phyloP scores from a whole-genome alignment of 2,888 invertebrate genomes.

The Cacoxenus indagator region DNA sequence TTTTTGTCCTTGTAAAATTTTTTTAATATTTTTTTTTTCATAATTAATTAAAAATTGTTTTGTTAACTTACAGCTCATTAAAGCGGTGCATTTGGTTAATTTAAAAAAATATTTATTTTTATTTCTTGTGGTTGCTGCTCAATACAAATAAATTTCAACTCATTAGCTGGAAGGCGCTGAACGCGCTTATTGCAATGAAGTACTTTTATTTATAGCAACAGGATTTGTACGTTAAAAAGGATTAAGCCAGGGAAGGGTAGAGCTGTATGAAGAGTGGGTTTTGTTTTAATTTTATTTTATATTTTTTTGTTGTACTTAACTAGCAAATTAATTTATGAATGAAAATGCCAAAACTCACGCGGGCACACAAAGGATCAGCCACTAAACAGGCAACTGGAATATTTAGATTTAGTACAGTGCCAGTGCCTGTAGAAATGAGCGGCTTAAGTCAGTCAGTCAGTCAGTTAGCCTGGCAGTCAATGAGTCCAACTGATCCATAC shows the following conservation, averaged over 20 bases:
- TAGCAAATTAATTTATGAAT: conserved; percentile 9
- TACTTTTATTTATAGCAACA: neutral
- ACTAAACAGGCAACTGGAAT: no score
- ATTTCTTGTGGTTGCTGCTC: neutral
- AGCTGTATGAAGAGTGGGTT: no score
- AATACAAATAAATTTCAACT: conserved; percentile 16
- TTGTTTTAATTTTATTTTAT: no score
- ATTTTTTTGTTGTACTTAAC: no score
- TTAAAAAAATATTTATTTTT: neutral
- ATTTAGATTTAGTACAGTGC: no score
- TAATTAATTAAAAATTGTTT: neutral
- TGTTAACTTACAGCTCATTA: neutral
- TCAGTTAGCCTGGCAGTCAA: neutral
- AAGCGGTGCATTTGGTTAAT: neutral
- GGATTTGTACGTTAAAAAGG: no score
- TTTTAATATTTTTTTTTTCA: neutral
- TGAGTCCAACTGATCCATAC: no score
- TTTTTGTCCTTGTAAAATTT: neutral
- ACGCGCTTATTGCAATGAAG: neutral
- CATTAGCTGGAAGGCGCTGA: conserved; percentile 13
- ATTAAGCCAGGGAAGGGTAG: no score
- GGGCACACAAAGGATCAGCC: neutral
- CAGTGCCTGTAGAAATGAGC: no score
- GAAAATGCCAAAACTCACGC: neutral
- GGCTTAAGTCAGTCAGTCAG: neutral